Evolutionary conservation across 2,113 vertebrate species (phyloP), one percentile per base, ranked within the genome.

Genomic region (Nothoprocta pentlandii): DNA sequence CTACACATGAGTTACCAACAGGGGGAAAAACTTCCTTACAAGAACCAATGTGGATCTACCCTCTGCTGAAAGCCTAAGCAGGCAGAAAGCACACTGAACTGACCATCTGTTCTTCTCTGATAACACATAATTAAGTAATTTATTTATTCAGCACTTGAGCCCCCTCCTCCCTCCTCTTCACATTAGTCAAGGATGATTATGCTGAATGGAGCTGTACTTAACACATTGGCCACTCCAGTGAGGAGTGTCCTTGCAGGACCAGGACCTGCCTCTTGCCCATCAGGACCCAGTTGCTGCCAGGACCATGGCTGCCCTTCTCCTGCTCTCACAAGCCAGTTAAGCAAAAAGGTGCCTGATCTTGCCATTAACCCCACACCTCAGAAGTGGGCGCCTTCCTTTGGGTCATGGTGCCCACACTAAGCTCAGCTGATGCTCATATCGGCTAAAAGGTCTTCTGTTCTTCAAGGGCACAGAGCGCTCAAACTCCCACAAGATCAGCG

Each of bases 51-150:
- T 78, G 71, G 89, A 89, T 75, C 71, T 85, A 71, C 66, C 56
- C 53, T 89, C 74, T 77, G 61, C 68, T 90, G 79, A 74, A 96
- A 97, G 87, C 81, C 44, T 9, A 94, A 95, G 92, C 89, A 95
- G 36, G 51, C 92, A 87, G 85, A 83, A 96, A 96, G 92, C 74
- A 76, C 80, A 77, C 83, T 97, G 89, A 96, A 91, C 92, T 97
- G 96, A 95, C 97, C 97, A 97, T 97, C 96, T 97, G 96, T 92
- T 97, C 91, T 89, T 94, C 94, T 95, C 93, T 54, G 78, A 97
- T 96, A 97, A 97, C 94, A 91, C 79, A 76, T 96, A 97, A 97
- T 97, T 95, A 97, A 97, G 85, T 97, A 93, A 97, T 97, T 95
- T 97, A 96, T 97, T 98, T 97, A 96, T 96, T 96, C 97, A 94